Conservation (phyloP, 2,113 vertebrate species). For the Excalfactoria chinensis region DNA sequence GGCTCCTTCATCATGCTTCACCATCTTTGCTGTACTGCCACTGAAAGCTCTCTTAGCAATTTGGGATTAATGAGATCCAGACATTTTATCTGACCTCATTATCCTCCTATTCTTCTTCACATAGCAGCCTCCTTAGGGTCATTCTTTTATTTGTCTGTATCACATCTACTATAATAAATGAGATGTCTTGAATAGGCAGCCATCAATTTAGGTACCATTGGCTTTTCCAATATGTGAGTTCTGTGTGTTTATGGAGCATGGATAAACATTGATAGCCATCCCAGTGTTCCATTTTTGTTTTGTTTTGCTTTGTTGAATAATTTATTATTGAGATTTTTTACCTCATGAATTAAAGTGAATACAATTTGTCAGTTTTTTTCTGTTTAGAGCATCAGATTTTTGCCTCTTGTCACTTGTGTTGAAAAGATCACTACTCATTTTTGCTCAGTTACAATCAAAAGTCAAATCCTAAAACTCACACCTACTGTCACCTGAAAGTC, state of each 20-base stretch:
- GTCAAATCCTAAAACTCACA: not conserved
- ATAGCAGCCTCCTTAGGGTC: conserved; percentile 8
- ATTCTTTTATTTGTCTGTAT: conserved; percentile 45
- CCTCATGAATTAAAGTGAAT: not conserved
- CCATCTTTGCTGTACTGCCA: not conserved
- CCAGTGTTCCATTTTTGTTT: conserved; percentile 33
- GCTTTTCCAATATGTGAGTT: conserved; percentile 18
- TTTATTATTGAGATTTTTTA: conserved; percentile 40
- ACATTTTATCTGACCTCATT: conserved; percentile 68
- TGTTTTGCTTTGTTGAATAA: not conserved
- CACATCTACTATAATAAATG: conserved; percentile 20
- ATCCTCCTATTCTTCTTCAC: conserved; percentile 42
- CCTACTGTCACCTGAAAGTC: not conserved
- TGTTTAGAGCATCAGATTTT: not conserved
- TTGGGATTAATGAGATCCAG: conserved; percentile 56
- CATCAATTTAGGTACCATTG: conserved; percentile 21
- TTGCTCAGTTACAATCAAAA: not conserved
- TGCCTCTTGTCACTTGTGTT: not conserved
- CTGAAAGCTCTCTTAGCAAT: not conserved
- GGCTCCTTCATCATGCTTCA: not conserved
- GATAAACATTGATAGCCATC: conserved; percentile 32
- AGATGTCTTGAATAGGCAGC: not conserved
- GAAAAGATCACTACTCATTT: not conserved
- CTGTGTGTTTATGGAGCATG: not conserved
- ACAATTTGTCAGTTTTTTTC: conserved; percentile 1